Base-by-base conservation (phyloP, 2,888 invertebrate species). In the Nasonovia ribisnigri region DNA sequence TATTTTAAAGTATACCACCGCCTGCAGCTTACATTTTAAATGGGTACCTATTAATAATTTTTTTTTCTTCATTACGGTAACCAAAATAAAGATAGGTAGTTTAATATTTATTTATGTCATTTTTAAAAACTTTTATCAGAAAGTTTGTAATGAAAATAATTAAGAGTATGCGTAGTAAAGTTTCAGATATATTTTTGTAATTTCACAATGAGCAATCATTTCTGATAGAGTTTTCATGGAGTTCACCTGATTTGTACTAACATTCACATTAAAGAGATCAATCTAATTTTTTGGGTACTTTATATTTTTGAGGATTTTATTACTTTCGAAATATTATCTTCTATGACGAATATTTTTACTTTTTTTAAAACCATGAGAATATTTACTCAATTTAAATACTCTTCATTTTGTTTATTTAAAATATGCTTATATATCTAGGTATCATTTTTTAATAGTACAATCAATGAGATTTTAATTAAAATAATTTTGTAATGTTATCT, bases 101-200 rank as follows among this genome's bases (percentile, higher is more conserved):
- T 67, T 67, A n/a, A 54, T 54, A 54, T 51, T 48, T 51, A 67
- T 67, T n/a, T 3, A 60, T 11, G 60, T 67, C 3, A 67, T 67
- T 67, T 67, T 67, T 67, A n/a, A 29, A 67, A 67, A 67, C 60
- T 67, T 67, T n/a, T n/a, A 67, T 67, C n/a, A 67, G 60, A 67
- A 13, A 67, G 13, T 67, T 60, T 67, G n/a, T 67, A 67, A 67
- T 67, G n/a, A 67, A 67, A 67, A 67, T 67, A 67, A 13, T 67
- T 67, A n/a, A n/a, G 46, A 46, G 11, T 46, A 29, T 3, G n/a
- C n/a, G 4, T 13, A n/a, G n/a, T 67, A 4, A 13, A 67, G n/a
- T n/a, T 67, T 67, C 13, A 67, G n/a, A n/a, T 13, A 67, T 4
- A 29, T n/a, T 67, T 67, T 67, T 67, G 13, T 29, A n/a, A 67